Conservation (phyloP, 2,888 invertebrate species). For the Isoperla grammatica region DNA sequence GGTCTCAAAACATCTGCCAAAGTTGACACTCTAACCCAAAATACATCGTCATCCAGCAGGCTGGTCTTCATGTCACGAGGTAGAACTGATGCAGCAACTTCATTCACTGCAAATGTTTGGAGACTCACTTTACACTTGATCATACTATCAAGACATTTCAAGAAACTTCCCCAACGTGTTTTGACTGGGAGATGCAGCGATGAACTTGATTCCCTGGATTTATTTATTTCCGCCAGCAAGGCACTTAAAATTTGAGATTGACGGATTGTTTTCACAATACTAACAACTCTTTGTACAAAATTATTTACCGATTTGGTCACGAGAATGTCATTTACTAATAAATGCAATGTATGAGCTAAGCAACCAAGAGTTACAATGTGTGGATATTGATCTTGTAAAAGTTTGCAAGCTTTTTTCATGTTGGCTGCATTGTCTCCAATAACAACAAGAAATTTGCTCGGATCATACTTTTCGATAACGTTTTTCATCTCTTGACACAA, state of each 20-base stretch:
- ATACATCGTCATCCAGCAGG: constrained; percentile 27
- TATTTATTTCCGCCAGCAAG: background rate
- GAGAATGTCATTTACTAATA: constrained; percentile 25
- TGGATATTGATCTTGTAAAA: constrained; percentile 22
- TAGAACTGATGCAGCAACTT: constrained; percentile 18
- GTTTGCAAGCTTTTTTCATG: constrained; percentile 23
- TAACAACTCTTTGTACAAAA: constrained; percentile 20
- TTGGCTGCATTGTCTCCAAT: constrained; percentile 31
- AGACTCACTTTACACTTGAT: constrained; percentile 19
- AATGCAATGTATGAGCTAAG: constrained; percentile 27
- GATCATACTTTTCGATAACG: constrained; percentile 27
- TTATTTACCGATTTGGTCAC: constrained; percentile 20
- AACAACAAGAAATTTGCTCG: constrained; percentile 27
- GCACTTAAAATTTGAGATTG: constrained; percentile 15
- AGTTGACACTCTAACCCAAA: constrained; percentile 25
- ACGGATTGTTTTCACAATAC: constrained; percentile 25
- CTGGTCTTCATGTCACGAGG: constrained; percentile 15
- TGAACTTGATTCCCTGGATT: background rate
- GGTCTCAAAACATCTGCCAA: constrained; percentile 22
- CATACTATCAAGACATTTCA: constrained; percentile 25
- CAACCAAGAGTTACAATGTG: constrained; percentile 24
- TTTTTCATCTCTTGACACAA: constrained; percentile 24
- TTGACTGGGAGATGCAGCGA: constrained; percentile 26
- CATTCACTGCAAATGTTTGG: constrained; percentile 25
- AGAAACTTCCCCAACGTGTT: constrained; percentile 26